Evolutionary conservation across 2,888 invertebrate species (phyloP).

Genomic region (Noctua janthe): DNA sequence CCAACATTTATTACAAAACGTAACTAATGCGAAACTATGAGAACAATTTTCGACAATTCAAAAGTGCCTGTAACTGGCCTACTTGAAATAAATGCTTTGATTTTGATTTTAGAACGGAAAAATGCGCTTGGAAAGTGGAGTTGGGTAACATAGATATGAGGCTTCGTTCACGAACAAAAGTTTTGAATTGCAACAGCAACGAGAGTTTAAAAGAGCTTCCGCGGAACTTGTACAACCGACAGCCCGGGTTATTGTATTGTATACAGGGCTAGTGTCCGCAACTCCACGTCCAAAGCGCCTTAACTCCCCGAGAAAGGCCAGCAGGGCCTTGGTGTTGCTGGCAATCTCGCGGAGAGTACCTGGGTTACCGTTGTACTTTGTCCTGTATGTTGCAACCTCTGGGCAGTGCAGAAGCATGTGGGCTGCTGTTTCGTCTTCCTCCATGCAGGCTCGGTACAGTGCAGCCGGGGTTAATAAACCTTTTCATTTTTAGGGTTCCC

Average conservation of each 20-base stretch:
- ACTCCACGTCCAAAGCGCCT: no score
- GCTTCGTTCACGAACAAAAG: conserved; percentile 11
- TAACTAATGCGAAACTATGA: conserved; percentile 35
- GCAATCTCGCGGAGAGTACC: no score
- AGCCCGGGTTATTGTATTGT: background rate
- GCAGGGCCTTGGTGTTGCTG: no score
- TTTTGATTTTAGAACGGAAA: conserved; percentile 7
- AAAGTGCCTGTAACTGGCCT: no score
- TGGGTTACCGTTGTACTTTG: no score
- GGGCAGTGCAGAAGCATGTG: no score
- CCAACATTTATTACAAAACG: conserved; percentile 35
- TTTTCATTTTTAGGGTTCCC: background rate
- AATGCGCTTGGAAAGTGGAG: conserved; percentile 23
- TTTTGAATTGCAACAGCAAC: conserved; percentile 38
- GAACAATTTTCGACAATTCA: background rate
- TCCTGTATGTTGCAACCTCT: no score
- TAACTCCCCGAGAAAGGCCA: no score
- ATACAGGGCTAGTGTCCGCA: no score
- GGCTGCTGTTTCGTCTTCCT: no score
- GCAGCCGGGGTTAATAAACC: conserved; percentile 1
- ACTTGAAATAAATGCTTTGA: no score
- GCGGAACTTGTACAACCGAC: conserved; percentile 4
- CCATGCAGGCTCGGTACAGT: no score
- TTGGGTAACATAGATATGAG: conserved; percentile 25
- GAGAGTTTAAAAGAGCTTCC: conserved; percentile 26